These are phyloP conservation scores for Telenomus remus DNA, from an alignment of 1,140 invertebrate species.

Conservation along the genomic window DNA sequence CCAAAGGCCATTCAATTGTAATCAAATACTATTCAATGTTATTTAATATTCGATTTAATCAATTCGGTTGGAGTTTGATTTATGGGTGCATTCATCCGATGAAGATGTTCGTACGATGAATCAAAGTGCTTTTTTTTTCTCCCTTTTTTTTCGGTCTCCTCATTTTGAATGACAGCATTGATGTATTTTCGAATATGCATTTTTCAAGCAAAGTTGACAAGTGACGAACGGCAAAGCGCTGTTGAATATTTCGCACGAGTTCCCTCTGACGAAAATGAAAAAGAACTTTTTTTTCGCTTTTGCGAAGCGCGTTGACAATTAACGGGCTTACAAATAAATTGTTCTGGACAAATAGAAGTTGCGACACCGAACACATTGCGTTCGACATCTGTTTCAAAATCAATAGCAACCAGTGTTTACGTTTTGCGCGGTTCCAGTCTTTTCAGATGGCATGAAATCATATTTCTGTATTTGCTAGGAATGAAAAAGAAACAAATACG, in stretches of 20 bases:
- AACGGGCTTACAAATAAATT: not conserved
- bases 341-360: not conserved
- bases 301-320: not conserved
- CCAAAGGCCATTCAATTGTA: slow-evolving; percentile 35
- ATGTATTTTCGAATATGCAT: too few species aligned
- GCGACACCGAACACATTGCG: not conserved
- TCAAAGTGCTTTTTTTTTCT: not conserved
- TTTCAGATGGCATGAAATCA: not conserved
- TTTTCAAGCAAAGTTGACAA: too few species aligned
- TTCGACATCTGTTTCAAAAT: slow-evolving; percentile 10
- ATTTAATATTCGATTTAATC: slow-evolving; percentile 30
- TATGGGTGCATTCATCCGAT: not conserved
- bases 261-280: not conserved
- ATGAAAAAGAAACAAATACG: too few species aligned
- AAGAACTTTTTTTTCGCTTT: not conserved
- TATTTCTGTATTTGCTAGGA: not conserved
- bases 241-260: not conserved
- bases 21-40: slow-evolving; percentile 27
- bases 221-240: too few species aligned
- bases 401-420: not conserved
- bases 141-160: too few species aligned
- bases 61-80: slow-evolving; percentile 1
- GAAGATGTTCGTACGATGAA: not conserved
- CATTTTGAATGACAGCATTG: too few species aligned
- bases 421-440: not conserved